Evolutionary conservation across 2,888 invertebrate genomes (phyloP), one percentile per base, ranked within the genome.

Genomic region (Mesochorus sp.): DNA sequence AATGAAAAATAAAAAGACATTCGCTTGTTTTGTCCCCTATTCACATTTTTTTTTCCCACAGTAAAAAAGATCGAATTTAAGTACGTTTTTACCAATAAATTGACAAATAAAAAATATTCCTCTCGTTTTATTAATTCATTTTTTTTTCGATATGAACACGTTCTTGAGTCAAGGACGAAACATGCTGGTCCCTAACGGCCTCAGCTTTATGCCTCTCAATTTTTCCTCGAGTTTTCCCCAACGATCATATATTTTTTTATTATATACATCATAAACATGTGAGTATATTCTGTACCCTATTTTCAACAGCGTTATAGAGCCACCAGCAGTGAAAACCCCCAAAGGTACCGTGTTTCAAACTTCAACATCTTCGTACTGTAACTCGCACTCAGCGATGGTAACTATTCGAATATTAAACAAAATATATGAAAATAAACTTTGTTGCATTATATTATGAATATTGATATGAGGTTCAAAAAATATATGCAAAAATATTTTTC

Each of bases 281-380:
- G n/a, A n/a, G n/a, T n/a, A 24, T 39, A 68, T 19, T 24, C 24
- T 19, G 17, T 26, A 72, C 37, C 6, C 39, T 2, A 71, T 55
- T 66, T 37, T 37, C 55, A 49, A 34, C 67, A 78, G 26, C 73
- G 66, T 61, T 64, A n/a, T n/a, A 49, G 34, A 76, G 53, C 76
- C 81, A 79, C 80, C 79, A 82, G 81, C 79, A 82, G 81, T 76
- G 75, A 61, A 66, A 77, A 67, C 74, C 57, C 70, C 37, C 39
- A 19, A 59, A 78, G 64, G 72, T 72, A 76, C 59, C 67, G 80
- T 64, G 70, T 64, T 75, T 42, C 42, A 21, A 47, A 19, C 24
- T 59, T 49, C 31, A 28, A 39, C 39, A 47, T 8, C 12, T 21
- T 39, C 8, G 14, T 34, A 3, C 19, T n/a, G 39, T 57, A 39